phyloP scores from a whole-genome alignment of 2,888 invertebrate genomes.

The Linhomoeus sp. region DNA sequence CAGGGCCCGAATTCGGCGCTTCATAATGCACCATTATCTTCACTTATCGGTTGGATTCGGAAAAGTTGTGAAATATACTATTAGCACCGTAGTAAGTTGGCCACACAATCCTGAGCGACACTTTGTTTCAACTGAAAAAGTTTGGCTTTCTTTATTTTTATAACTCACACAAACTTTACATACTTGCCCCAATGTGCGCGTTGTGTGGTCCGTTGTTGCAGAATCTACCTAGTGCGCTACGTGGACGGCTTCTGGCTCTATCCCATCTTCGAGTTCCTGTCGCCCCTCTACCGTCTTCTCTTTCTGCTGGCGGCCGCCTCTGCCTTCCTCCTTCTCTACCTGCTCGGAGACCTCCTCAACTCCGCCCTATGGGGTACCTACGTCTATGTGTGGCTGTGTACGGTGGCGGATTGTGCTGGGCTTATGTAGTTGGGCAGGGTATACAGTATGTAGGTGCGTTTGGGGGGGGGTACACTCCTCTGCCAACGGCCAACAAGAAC shows the following conservation, averaged over 20 bases:
- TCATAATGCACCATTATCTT: no score
- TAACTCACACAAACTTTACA: not conserved
- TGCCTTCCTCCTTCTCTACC: conserved; percentile 45
- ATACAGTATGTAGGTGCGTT: no score
- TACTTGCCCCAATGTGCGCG: conserved; percentile 3
- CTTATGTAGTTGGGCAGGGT: no score
- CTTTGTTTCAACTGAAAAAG: not conserved
- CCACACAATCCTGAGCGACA: no score
- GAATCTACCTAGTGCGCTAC: conserved; percentile 23
- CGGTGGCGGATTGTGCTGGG: no score
- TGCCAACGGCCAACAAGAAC: no score
- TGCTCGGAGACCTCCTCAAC: conserved; percentile 52
- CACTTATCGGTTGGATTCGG: no score
- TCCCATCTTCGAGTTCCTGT: conserved; percentile 59
- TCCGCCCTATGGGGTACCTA: conserved; percentile 51
- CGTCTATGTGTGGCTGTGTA: no score
- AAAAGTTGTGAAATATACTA: no score
- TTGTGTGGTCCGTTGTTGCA: conserved; percentile 4
- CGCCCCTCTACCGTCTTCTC: conserved; percentile 45
- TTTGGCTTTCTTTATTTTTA: not conserved
- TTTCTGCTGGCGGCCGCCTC: conserved; percentile 42
- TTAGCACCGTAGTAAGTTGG: no score
- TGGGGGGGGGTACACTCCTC: no score
- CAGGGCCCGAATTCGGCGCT: no score
- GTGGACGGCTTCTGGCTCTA: conserved; percentile 64